Evolutionary conservation across 2,888 invertebrate species (phyloP).

Genomic region (Atrina japonica): DNA sequence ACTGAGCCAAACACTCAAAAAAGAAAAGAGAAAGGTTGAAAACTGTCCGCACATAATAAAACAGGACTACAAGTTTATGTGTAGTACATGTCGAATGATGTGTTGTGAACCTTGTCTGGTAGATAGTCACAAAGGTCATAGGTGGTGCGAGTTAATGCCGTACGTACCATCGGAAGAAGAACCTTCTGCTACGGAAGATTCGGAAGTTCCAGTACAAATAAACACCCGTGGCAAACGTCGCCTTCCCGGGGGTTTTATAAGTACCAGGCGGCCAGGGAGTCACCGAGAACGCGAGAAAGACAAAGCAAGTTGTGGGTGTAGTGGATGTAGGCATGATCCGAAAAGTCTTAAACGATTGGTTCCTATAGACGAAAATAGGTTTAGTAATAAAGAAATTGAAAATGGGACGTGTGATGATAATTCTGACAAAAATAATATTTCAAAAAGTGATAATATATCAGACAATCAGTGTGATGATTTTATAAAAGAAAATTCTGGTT

Average conservation of each 20-base stretch:
- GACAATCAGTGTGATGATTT: too few species aligned
- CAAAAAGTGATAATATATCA: neutral
- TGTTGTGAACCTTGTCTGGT: constrained; percentile 24
- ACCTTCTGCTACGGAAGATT: neutral
- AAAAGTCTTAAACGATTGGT: constrained; percentile 21
- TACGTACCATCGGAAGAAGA: constrained; percentile 20
- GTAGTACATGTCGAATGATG: constrained; percentile 25
- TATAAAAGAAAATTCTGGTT: too few species aligned
- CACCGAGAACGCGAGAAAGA: neutral
- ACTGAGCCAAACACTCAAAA: neutral
- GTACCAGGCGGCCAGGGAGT: constrained; percentile 7
- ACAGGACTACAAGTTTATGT: constrained; percentile 25
- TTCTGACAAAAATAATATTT: neutral
- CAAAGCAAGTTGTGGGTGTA: constrained; percentile 1
- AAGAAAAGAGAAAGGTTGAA: constrained; percentile 16
- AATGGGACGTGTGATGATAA: neutral
- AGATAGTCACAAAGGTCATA: constrained; percentile 16
- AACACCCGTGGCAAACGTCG: constrained; percentile 19
- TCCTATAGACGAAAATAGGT: constrained; percentile 18
- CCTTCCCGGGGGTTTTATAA: constrained; percentile 18
- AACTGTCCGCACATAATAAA: constrained; percentile 26
- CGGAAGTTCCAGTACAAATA: constrained; percentile 8
- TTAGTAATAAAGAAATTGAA: constrained; percentile 2
- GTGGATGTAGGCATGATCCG: constrained; percentile 19
- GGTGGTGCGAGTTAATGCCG: constrained; percentile 27